These are phyloP conservation scores for Achroia grisella DNA, from an alignment of 1,140 invertebrate genomes.

Conservation along the genomic window DNA sequence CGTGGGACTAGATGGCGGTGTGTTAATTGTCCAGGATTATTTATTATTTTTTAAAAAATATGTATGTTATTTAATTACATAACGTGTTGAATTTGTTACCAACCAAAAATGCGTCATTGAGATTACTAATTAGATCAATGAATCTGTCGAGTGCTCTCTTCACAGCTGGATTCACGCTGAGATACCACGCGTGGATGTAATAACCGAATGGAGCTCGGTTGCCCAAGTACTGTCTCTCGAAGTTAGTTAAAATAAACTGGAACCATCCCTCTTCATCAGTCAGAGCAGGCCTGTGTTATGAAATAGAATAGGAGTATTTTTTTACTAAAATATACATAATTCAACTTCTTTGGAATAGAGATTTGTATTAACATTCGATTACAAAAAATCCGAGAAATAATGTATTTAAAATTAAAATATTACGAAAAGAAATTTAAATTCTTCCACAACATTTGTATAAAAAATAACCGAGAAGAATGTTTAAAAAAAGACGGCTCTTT, in stretches of 20 bases:
- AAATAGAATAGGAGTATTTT: neutral
- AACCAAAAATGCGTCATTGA: slow-evolving; percentile 73
- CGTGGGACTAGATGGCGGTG: no score
- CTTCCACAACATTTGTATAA: no score
- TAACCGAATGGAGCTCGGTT: slow-evolving; percentile 78
- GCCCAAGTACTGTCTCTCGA: slow-evolving; percentile 71
- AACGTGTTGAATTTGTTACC: no score
- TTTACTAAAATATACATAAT: no score
- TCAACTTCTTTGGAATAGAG: no score
- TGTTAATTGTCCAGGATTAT: no score
- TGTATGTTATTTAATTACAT: no score
- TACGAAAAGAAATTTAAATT: neutral
- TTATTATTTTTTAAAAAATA: no score
- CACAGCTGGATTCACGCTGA: slow-evolving; percentile 45
- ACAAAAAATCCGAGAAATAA: no score
- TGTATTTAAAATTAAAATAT: neutral
- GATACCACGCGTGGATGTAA: slow-evolving; percentile 75
- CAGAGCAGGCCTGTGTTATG: neutral
- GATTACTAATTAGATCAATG: slow-evolving; percentile 58
- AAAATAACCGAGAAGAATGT: no score
- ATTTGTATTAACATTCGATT: no score
- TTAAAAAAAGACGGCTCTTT: no score
- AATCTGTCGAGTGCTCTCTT: slow-evolving; percentile 62
- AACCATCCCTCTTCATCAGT: slow-evolving; percentile 57
- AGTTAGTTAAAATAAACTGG: slow-evolving; percentile 72